A percentile compares a stretch with the other conserved stretches of the same genome.
phyloP scores from a whole-genome alignment of 2,888 invertebrate species.

The Orthonychiurus folsomi region DNA sequence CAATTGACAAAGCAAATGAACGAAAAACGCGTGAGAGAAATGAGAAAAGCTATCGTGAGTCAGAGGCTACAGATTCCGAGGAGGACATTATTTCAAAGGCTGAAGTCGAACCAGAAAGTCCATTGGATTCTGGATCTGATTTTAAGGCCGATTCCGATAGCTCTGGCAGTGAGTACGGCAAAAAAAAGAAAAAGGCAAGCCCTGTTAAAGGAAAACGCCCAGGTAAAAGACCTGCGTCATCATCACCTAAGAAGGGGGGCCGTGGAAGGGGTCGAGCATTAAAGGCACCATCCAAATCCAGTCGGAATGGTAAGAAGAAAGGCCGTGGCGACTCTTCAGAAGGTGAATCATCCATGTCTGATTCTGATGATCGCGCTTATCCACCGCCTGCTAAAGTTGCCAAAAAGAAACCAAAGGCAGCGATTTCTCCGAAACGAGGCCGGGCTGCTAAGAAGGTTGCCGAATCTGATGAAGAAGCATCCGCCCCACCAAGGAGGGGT shows the following conservation, averaged over 20 bases:
- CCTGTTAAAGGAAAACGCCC: background rate
- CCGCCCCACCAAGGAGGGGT: background rate
- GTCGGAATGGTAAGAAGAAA: constrained; percentile 3
- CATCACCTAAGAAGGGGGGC: constrained; percentile 23
- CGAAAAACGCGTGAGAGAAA: constrained; percentile 3
- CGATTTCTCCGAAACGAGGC: background rate
- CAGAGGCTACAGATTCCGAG: constrained; percentile 12
- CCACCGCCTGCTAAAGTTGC: background rate
- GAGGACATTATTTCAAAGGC: constrained; percentile 22
- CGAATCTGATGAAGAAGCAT: background rate
- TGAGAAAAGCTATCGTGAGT: constrained; percentile 8
- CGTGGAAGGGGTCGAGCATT: background rate
- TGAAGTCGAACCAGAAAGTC: constrained; percentile 7
- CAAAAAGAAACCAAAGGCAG: background rate
- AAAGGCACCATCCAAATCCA: background rate
- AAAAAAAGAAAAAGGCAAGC: constrained; percentile 22
- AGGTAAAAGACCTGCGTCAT: background rate
- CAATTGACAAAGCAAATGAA: background rate
- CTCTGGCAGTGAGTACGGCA: constrained; percentile 38
- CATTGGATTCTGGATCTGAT: constrained; percentile 25
- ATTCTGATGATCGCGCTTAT: background rate
- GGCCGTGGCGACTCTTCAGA: background rate
- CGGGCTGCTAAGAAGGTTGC: background rate
- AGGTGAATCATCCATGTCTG: background rate
- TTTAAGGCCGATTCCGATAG: constrained; percentile 28